Evolutionary conservation across 2,888 invertebrate genomes (phyloP).

Genomic region (Elegia similella): DNA sequence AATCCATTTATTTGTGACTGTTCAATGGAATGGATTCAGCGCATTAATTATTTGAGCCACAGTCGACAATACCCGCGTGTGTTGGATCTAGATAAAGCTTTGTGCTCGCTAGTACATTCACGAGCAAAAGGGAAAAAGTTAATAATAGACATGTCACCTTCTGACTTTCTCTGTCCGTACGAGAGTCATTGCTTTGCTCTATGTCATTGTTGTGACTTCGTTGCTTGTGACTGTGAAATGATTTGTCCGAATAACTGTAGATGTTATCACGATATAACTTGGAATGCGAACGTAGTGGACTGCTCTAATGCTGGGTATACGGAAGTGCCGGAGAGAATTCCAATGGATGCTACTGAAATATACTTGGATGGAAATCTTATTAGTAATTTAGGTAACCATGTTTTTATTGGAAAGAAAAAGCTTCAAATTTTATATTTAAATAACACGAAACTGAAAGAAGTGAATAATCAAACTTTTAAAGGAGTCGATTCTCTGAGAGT

Average conservation of each 20-base stretch:
- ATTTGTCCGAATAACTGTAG: slow-evolving; percentile 92
- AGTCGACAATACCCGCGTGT: slow-evolving; percentile 89
- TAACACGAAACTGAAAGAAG: slow-evolving; percentile 87
- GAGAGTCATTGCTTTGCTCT: slow-evolving; percentile 92
- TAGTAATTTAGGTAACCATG: slow-evolving; percentile 89
- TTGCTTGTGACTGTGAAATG: slow-evolving; percentile 95
- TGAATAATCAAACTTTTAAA: slow-evolving; percentile 91
- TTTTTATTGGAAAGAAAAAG: slow-evolving; percentile 92
- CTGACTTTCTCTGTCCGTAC: slow-evolving; percentile 91
- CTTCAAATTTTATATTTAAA: slow-evolving; percentile 89
- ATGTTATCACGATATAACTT: slow-evolving; percentile 92
- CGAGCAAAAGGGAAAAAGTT: slow-evolving; percentile 86
- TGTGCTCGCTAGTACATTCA: slow-evolving; percentile 87
- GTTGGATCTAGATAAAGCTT: slow-evolving; percentile 89
- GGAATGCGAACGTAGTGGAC: slow-evolving; percentile 92
- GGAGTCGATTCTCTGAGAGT: slow-evolving; percentile 87
- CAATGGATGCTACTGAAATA: slow-evolving; percentile 94
- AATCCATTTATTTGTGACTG: slow-evolving; percentile 94
- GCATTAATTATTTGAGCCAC: slow-evolving; percentile 89
- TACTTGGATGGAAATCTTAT: slow-evolving; percentile 92
- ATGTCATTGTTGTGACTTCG: slow-evolving; percentile 94
- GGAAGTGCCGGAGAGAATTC: slow-evolving; percentile 88
- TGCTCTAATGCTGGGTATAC: slow-evolving; percentile 88
- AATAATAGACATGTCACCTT: slow-evolving; percentile 85
- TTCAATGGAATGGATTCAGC: slow-evolving; percentile 92